A percentile compares a stretch with the other conserved stretches of the same genome.
These are phyloP conservation scores for Caenorhabditis afra DNA, from an alignment of 2,888 invertebrate species.

Conservation along the genomic window DNA sequence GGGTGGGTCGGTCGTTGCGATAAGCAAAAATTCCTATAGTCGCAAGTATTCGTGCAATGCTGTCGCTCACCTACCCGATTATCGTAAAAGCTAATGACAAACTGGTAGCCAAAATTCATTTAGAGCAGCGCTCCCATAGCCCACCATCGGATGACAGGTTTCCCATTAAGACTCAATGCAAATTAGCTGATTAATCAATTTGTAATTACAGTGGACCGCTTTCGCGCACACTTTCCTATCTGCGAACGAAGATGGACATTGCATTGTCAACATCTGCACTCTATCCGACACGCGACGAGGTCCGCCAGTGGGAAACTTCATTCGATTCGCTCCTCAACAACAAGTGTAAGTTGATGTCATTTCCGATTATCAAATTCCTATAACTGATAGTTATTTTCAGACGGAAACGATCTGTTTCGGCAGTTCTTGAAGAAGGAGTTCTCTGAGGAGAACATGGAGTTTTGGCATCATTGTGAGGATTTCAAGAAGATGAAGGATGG, in stretches of 20 bases:
- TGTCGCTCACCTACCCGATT: conserved; percentile 47
- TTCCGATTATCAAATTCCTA: conserved; percentile 7
- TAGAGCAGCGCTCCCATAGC: conserved; percentile 17
- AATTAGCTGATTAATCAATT: not conserved
- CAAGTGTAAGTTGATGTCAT: conserved; percentile 72
- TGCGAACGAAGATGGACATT: conserved; percentile 73
- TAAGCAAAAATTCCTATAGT: conserved; percentile 36
- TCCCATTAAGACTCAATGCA: not conserved
- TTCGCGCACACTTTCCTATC: conserved; percentile 73
- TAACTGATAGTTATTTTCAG: conserved; percentile 63
- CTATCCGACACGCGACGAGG: conserved; percentile 75
- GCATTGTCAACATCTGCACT: conserved; percentile 70
- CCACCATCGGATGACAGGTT: not conserved
- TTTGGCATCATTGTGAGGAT: conserved; percentile 77
- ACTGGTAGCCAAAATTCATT: conserved; percentile 17
- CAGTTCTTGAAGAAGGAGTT: conserved; percentile 76
- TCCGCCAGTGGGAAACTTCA: conserved; percentile 73
- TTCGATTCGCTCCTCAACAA: conserved; percentile 75
- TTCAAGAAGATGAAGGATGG: conserved; percentile 79
- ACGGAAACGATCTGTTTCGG: conserved; percentile 74
- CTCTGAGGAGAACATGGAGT: conserved; percentile 78
- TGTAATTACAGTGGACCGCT: conserved; percentile 74
- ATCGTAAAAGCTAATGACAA: conserved; percentile 44
- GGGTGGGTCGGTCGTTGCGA: not conserved
- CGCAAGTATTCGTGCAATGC: conserved; percentile 40